These are phyloP conservation scores for Lacerta agilis DNA, from an alignment of 2,797 vertebrate species.

Conservation along the genomic window DNA sequence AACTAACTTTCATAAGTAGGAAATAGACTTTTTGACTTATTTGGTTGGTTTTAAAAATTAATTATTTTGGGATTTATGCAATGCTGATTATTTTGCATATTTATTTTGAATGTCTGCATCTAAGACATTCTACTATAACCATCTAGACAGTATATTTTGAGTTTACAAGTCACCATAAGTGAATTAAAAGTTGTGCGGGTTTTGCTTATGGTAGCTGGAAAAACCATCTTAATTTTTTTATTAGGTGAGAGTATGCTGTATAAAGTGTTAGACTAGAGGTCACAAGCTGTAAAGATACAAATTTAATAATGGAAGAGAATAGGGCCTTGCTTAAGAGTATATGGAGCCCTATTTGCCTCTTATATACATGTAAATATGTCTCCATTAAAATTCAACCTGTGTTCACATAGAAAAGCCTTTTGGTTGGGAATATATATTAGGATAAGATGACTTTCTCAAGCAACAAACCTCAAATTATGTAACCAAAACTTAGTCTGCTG, in stretches of 20 bases:
- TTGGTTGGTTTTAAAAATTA: background rate
- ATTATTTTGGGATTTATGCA: background rate
- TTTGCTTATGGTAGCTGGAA: background rate
- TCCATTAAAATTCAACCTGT: constrained; percentile 49
- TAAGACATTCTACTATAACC: background rate
- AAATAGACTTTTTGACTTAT: background rate
- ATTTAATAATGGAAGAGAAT: no score
- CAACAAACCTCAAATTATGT: background rate
- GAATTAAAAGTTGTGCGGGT: background rate
- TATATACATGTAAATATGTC: background rate
- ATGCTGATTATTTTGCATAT: background rate
- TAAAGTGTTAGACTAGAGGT: background rate
- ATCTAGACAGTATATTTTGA: background rate
- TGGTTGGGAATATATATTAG: constrained; percentile 42
- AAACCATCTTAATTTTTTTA: background rate
- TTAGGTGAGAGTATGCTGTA: background rate
- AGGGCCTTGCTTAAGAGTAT: no score
- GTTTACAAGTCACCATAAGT: background rate
- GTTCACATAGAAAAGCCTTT: constrained; percentile 54
- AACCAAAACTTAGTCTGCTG: background rate
- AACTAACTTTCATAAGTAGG: background rate
- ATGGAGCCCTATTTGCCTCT: no score
- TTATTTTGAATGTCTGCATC: background rate
- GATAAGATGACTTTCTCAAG: constrained; percentile 9
- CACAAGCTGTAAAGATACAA: background rate